phyloP scores from a whole-genome alignment of 2,888 invertebrate species.

The Bedellia somnulentella region DNA sequence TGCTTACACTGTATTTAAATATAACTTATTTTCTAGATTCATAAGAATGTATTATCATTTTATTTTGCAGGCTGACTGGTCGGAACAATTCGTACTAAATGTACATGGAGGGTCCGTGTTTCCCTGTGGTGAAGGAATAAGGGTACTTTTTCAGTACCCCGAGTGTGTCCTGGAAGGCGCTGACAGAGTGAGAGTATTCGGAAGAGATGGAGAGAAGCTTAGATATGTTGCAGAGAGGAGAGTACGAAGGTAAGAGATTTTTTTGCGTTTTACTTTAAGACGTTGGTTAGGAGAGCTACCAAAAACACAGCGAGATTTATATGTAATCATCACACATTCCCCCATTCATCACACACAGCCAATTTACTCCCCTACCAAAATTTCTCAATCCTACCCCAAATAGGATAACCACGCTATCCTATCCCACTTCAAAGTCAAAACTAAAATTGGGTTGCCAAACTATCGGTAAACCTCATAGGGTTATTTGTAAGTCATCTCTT shows the following conservation, averaged over 20 bases:
- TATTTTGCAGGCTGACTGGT: constrained; percentile 73
- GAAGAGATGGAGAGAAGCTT: constrained; percentile 60
- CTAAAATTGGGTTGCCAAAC: too few relatives aligned
- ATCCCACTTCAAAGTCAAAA: too few relatives aligned
- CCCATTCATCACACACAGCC: too few relatives aligned
- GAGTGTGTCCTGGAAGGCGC: constrained; percentile 76
- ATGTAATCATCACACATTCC: too few relatives aligned
- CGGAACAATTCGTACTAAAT: constrained; percentile 81
- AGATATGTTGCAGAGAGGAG: constrained; percentile 43
- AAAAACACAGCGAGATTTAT: neutral
- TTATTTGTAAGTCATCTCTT: too few relatives aligned
- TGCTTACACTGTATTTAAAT: too few relatives aligned
- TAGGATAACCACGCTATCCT: too few relatives aligned
- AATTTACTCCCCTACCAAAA: too few relatives aligned
- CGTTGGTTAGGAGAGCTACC: neutral
- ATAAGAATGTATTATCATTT: neutral
- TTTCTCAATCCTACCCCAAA: too few relatives aligned
- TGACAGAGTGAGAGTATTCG: constrained; percentile 80
- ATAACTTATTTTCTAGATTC: too few relatives aligned
- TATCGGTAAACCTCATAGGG: too few relatives aligned
- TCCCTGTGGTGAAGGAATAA: constrained; percentile 79
- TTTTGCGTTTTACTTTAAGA: neutral
- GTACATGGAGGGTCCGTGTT: constrained; percentile 82
- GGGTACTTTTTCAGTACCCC: constrained; percentile 83
- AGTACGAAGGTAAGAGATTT: constrained; percentile 26